These are phyloP conservation scores for Echiichthys vipera DNA, from an alignment of 2,797 vertebrate species.

Conservation along the genomic window DNA sequence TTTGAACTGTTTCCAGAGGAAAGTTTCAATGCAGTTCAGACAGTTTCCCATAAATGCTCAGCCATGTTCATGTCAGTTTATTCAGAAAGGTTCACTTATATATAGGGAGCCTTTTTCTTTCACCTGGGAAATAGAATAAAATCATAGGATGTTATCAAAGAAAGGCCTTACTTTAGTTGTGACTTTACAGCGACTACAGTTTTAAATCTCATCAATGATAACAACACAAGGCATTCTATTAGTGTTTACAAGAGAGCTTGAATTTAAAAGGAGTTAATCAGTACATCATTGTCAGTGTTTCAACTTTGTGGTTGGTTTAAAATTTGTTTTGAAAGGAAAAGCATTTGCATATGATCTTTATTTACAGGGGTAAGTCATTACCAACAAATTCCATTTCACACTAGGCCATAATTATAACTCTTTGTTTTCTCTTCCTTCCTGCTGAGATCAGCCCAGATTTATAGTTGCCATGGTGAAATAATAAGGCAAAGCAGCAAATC, in stretches of 20 bases:
- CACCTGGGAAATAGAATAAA: neutral
- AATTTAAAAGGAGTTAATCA: constrained; percentile 24
- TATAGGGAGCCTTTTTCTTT: neutral
- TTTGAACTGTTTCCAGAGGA: neutral
- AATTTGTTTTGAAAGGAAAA: constrained; percentile 53
- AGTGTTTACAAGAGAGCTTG: constrained; percentile 27
- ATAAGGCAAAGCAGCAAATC: constrained; percentile 67
- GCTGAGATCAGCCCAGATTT: constrained; percentile 69
- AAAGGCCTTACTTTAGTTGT: constrained; percentile 7
- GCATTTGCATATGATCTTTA: constrained; percentile 64
- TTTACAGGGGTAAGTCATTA: constrained; percentile 70
- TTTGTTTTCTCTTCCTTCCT: constrained; percentile 68
- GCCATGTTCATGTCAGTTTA: neutral
- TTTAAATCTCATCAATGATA: constrained; percentile 30
- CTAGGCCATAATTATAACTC: constrained; percentile 73
- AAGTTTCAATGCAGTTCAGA: neutral
- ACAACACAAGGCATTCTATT: constrained; percentile 34
- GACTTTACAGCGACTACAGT: constrained; percentile 18
- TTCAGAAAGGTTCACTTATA: neutral
- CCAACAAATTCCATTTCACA: constrained; percentile 68
- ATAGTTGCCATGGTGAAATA: constrained; percentile 75
- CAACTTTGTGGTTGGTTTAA: constrained; percentile 51
- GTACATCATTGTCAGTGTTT: constrained; percentile 39
- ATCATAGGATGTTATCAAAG: neutral
- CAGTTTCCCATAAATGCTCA: neutral